Evolutionary conservation across 2,888 invertebrate genomes (phyloP).

Genomic region (Cacoxenus indagator): DNA sequence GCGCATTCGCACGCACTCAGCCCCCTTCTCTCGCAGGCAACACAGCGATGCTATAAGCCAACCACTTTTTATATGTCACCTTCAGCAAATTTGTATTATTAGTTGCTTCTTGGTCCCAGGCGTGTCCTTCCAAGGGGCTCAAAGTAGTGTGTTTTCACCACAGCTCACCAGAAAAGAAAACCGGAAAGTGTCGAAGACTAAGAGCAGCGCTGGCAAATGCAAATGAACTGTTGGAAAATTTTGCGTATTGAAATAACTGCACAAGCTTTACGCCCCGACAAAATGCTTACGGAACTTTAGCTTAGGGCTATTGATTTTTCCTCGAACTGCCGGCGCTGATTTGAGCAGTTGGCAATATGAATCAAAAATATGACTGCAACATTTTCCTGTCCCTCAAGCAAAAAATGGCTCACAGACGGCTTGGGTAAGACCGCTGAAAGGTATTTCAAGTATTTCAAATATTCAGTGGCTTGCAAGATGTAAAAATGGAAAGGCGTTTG

Average conservation of each 20-base stretch:
- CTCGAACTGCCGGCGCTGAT: no score
- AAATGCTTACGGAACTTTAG: no score
- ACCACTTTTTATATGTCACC: conserved; percentile 41
- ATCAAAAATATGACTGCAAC: no score
- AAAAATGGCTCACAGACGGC: no score
- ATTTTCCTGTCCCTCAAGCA: no score
- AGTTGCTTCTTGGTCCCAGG: background rate
- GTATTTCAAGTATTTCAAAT: no score
- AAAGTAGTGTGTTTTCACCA: background rate
- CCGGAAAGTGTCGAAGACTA: background rate
- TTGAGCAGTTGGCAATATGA: no score
- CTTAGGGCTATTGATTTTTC: no score
- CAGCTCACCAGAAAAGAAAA: background rate
- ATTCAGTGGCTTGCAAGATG: no score
- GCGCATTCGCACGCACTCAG: background rate
- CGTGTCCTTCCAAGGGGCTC: background rate
- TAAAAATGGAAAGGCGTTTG: no score
- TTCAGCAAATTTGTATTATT: conserved; percentile 54
- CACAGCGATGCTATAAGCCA: background rate
- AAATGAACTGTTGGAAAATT: conserved; percentile 57
- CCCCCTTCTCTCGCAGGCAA: no score
- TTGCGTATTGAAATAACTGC: conserved; percentile 45
- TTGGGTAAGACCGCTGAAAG: no score
- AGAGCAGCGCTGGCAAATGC: conserved; percentile 41
- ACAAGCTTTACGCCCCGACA: background rate